Percentiles rank a stretch among this genome's conserved stretches.
phyloP scores from a whole-genome alignment of 2,797 vertebrate genomes.

The Decapterus maruadsi region DNA sequence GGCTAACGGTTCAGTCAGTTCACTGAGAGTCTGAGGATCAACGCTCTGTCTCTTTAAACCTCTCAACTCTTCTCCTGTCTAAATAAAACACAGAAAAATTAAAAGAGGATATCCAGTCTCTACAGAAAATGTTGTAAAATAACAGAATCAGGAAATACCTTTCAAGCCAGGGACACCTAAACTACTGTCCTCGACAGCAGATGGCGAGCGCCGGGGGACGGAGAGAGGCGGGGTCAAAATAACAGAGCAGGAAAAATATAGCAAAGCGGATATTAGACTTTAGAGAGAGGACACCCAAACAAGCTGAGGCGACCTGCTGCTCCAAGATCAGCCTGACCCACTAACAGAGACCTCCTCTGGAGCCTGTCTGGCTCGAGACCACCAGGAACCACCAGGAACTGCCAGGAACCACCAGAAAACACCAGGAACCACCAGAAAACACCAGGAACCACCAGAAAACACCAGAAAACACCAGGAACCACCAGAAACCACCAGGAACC shows the following conservation, averaged over 20 bases:
- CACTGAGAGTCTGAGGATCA: neutral
- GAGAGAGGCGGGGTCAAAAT: conserved; percentile 39
- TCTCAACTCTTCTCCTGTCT: conserved; percentile 9
- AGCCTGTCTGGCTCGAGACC: too few species aligned
- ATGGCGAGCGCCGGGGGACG: conserved; percentile 20
- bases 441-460: too few species aligned
- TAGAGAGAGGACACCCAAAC: conserved; percentile 45
- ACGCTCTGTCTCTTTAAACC: conserved; percentile 1
- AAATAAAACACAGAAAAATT: conserved; percentile 45
- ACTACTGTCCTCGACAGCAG: conserved; percentile 50
- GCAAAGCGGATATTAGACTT: conserved; percentile 51
- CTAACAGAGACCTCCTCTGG: too few species aligned
- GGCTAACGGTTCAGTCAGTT: conserved; percentile 18
- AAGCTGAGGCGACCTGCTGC: conserved; percentile 29
- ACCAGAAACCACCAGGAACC: too few species aligned
- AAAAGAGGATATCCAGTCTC: conserved; percentile 50
- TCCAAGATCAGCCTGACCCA: neutral
- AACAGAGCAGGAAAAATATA: conserved; percentile 45
- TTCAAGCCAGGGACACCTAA: conserved; percentile 38
- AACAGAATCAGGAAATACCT: conserved; percentile 68
- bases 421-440: too few species aligned
- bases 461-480: too few species aligned
- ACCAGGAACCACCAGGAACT: too few species aligned
- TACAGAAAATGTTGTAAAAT: conserved; percentile 46
- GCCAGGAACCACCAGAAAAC: too few species aligned